Percentiles rank a stretch among this genome's conserved stretches.
Conservation (phyloP, 2,888 invertebrate species). For the Rhingia rostrata region DNA sequence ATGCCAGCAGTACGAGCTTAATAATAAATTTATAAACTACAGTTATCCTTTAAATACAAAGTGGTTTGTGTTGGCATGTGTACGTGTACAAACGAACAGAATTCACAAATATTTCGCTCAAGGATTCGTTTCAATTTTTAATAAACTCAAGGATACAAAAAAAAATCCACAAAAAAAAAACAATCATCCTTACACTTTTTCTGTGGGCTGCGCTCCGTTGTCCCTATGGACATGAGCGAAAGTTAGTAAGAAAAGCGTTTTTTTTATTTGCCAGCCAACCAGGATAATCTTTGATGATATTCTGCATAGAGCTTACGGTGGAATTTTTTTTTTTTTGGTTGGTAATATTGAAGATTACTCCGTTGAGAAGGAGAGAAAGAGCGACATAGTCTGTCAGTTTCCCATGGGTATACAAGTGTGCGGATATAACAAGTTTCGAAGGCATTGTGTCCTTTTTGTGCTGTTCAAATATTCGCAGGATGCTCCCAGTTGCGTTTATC, state of each 20-base stretch:
- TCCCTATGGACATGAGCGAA: conserved; percentile 59
- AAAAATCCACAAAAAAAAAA: conserved; percentile 16
- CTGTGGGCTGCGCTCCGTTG: conserved; percentile 43
- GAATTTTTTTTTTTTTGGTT: conserved; percentile 17
- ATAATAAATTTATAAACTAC: conserved; percentile 72
- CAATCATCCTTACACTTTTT: conserved; percentile 58
- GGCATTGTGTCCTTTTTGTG: conserved; percentile 63
- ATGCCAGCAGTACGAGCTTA: conserved; percentile 36
- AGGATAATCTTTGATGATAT: conserved; percentile 72
- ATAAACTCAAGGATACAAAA: conserved; percentile 51
- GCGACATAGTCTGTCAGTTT: conserved; percentile 35
- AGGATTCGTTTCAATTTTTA: conserved; percentile 73
- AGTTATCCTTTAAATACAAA: conserved; percentile 74
- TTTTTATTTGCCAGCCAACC: conserved; percentile 49
- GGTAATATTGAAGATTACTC: conserved; percentile 67
- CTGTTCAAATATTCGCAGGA: conserved; percentile 65
- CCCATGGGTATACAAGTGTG: conserved; percentile 54
- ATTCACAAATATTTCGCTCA: conserved; percentile 72
- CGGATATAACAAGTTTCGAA: background rate
- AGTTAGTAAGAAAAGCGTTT: conserved; percentile 20
- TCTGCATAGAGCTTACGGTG: conserved; percentile 38
- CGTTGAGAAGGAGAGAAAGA: conserved; percentile 52
- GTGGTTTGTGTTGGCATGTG: conserved; percentile 67
- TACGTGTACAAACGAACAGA: conserved; percentile 20
- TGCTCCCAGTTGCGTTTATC: conserved; percentile 75